A percentile compares a stretch with the other conserved stretches of the same genome.
phyloP scores from a whole-genome alignment of 2,113 vertebrate species.

The Bolborhynchus lineola region DNA sequence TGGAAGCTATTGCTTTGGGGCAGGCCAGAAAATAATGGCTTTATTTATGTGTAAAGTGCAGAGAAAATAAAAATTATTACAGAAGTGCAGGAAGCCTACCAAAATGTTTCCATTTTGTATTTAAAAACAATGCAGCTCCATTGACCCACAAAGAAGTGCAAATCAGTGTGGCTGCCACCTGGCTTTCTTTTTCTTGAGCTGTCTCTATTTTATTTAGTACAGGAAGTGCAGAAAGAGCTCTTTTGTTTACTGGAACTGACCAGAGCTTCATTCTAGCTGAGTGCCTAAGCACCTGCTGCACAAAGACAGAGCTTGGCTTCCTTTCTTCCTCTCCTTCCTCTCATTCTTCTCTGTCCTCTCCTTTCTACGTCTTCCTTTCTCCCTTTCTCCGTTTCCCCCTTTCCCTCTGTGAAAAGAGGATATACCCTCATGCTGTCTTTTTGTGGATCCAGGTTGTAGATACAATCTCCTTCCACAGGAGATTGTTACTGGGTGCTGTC shows the following conservation, averaged over 20 bases:
- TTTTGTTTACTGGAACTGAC: neutral
- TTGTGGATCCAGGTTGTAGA: neutral
- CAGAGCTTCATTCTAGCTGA: neutral
- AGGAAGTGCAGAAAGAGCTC: neutral
- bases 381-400: rapidly evolving
- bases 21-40: neutral
- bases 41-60: neutral
- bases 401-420: neutral
- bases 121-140: neutral
- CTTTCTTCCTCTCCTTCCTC: neutral
- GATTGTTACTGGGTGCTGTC: neutral
- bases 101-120: neutral
- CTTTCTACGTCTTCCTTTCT: neutral
- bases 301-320: neutral
- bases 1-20: neutral
- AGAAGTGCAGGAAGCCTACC: neutral
- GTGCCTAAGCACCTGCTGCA: neutral
- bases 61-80: neutral
- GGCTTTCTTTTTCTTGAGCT: neutral
- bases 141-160: neutral
- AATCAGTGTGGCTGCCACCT: neutral
- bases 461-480: neutral
- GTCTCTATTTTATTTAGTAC: neutral
- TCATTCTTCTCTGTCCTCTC: neutral
- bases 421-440: neutral